Conservation (phyloP, 2,113 vertebrate genomes). For the Epinephelus moara region DNA sequence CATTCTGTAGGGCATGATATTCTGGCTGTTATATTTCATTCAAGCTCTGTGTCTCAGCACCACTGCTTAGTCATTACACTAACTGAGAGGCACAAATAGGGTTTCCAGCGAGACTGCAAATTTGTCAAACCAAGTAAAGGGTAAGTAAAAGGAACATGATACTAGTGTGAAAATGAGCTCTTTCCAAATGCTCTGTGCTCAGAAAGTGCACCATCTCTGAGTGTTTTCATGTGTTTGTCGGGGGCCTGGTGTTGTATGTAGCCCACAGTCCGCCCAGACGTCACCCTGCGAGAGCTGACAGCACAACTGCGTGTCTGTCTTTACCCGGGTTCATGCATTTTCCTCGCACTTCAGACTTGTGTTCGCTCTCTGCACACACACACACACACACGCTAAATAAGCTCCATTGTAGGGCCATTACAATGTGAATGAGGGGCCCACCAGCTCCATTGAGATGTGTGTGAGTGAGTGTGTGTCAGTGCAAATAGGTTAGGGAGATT, state of each 20-base stretch:
- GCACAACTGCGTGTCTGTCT: conserved; percentile 21
- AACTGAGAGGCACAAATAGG: conserved; percentile 33
- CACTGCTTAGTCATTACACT: conserved; percentile 56
- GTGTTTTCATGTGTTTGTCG: background rate
- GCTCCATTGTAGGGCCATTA: conserved; percentile 68
- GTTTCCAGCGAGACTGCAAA: conserved; percentile 25
- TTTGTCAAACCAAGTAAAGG: conserved; percentile 11
- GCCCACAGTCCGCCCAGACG: background rate
- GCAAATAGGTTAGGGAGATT: conserved; percentile 77
- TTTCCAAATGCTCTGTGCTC: background rate
- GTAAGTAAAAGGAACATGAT: conserved; percentile 11
- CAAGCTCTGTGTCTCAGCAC: conserved; percentile 48
- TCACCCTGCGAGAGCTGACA: background rate
- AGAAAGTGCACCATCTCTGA: background rate
- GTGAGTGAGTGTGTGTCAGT: conserved; percentile 72
- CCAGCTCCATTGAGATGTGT: conserved; percentile 62
- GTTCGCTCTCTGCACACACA: conserved; percentile 13
- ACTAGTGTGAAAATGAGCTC: background rate
- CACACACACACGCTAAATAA: conserved; percentile 47
- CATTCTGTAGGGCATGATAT: conserved; percentile 66
- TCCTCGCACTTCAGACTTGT: conserved; percentile 14
- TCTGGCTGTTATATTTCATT: conserved; percentile 71
- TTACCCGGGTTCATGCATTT: conserved; percentile 3
- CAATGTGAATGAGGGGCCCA: conserved; percentile 76
- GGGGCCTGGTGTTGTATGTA: background rate